Evolutionary conservation across 2,113 vertebrate genomes (phyloP), one percentile per base, ranked within the genome.

Genomic region (Xenopus tropicalis): DNA sequence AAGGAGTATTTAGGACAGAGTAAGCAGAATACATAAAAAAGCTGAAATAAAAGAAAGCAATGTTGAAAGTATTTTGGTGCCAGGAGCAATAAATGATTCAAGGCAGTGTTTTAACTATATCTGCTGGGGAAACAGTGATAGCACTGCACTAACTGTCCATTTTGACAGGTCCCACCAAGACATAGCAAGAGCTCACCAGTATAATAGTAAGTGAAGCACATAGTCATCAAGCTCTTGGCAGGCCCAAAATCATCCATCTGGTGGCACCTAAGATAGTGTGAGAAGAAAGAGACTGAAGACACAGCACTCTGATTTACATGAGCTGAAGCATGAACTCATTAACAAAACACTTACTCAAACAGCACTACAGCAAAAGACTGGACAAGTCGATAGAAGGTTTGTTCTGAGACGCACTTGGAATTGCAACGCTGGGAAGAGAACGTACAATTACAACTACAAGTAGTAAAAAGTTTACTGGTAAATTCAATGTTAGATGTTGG

Each of bases 141-240:
- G 54, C 20, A 57, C 10, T 19, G n/a, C 20, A 57, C 29, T 37
- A 21, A 22, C 21, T 13, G 9, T 22, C 57, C 57, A 24, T 59
- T 22, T 9, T 23, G 22, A 12, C 22, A 11, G 14, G 11, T 24
- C 22, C 11, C 21, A 59, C 7, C 8, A 23, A 22, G 57, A 59
- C 23, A 14, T 21, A 59, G 3, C 11, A 23, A 59, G 43, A 10
- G 7, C 86, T 94, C 86, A 99, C 97, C 97, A 0, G 92, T 48
- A 57, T 98, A 87, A 83, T 97, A 98, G 80, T 95, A 99, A 0
- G 97, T 99, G 84, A 98, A 99, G 72, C 97, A 99, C 97, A 99
- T 99, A 52, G 97, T 99, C 97, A 99, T 99, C 79, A 99, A 93
- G 84, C 95, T 98, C 84, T 98, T 99, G 70, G 97, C 97, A 0